Evolutionary conservation across 2,888 invertebrate genomes (phyloP).

Genomic region (Operophtera brumata): DNA sequence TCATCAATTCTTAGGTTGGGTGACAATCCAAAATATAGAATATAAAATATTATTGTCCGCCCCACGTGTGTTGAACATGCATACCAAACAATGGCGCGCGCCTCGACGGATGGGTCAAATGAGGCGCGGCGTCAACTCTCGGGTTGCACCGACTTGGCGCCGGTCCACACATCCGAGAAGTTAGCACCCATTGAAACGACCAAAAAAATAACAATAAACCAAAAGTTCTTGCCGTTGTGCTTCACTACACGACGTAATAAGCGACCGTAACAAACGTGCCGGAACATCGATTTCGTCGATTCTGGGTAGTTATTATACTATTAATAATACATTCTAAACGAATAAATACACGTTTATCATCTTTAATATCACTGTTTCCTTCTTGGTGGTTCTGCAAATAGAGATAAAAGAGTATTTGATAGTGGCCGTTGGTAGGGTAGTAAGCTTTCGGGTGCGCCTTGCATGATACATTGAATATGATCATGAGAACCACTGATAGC

Average conservation of each 20-base stretch:
- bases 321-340: not conserved
- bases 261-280: slow-evolving; percentile 59
- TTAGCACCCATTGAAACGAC: slow-evolving; percentile 62
- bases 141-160: slow-evolving; percentile 74
- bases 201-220: slow-evolving; percentile 59
- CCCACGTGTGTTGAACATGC: slow-evolving; percentile 58
- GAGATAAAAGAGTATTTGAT: no score
- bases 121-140: slow-evolving; percentile 73
- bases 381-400: no score
- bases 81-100: slow-evolving; percentile 67
- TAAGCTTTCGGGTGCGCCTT: no score
- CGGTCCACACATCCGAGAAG: slow-evolving; percentile 64
- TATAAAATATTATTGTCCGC: slow-evolving; percentile 50
- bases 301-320: not conserved
- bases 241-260: slow-evolving; percentile 67
- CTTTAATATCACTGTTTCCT: not conserved
- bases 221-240: slow-evolving; percentile 57
- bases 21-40: slow-evolving; percentile 53
- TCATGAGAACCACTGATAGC: no score
- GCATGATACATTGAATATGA: no score
- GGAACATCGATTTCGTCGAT: slow-evolving; percentile 43
- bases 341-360: not conserved
- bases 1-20: slow-evolving; percentile 41
- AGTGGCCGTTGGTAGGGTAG: no score
- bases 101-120: slow-evolving; percentile 68